Base-by-base conservation (phyloP, 2,113 vertebrate genomes). In the Sisor rabdophorus region DNA sequence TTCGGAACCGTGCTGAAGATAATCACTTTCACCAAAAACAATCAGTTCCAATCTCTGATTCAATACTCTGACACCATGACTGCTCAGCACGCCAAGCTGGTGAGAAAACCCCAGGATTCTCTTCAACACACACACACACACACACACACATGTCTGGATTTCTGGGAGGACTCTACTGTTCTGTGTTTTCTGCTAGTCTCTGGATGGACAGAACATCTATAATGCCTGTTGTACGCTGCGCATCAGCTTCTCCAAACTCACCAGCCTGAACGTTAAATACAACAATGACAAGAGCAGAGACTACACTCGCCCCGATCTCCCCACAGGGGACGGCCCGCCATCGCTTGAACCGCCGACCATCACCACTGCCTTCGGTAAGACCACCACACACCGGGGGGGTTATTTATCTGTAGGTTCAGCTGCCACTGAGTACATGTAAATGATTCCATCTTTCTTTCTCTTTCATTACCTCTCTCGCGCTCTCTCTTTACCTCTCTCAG, bases 151-250 rank as follows among this genome's bases (percentile, higher is more conserved):
- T 30, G 20, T 65, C 63, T 65, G 63, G 36, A 65, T 47, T 28
- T 54, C 12, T 24, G 22, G 22, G 26, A 44, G 22, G 20, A 5
- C 28, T 56, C 10, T 56, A 11, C 11, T n/a, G 5, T 7, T 32
- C 2, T 8, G 13, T 10, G 22, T 4, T 15, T 82, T 10, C 67
- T 24, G 6, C 0, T 83, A 99, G 97, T 94, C 96, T 30, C 87
- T 99, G 32, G 97, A 99, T 12, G 96, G 97, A 0, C 97, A 99
- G 89, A 99, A 99, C 84, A 99, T 99, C 90, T 99, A 99, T 90
- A 99, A 99, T 0, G 97, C 95, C 67, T 99, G 96, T 83, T 99
- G 97, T 76, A 98, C 97, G 0, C 90, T 99, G 82, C 94, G 96
- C 80, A 96, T 99, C 2, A 96, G 96, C 83, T 98, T 98, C 85